Percentiles rank a stretch among this genome's conserved stretches.
These are phyloP conservation scores for Onthophagus sagittarius DNA, from an alignment of 2,888 invertebrate species.

Conservation along the genomic window DNA sequence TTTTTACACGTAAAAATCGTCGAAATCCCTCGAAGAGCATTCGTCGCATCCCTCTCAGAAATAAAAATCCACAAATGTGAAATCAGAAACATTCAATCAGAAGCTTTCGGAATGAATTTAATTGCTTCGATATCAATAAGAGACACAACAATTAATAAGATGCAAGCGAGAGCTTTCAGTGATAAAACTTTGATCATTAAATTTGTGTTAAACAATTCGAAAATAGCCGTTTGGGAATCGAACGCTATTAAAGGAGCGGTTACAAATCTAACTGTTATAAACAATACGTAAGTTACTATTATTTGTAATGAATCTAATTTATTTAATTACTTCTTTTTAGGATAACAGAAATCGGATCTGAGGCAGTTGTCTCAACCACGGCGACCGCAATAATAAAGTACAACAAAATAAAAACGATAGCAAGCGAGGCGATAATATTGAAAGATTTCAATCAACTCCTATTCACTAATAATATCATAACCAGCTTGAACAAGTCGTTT, in stretches of 20 bases:
- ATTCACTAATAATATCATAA: slow-evolving; percentile 64
- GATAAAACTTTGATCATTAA: slow-evolving; percentile 59
- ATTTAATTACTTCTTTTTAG: slow-evolving; percentile 49
- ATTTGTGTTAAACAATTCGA: slow-evolving; percentile 58
- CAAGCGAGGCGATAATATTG: slow-evolving; percentile 59
- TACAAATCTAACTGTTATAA: slow-evolving; percentile 60
- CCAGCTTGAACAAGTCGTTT: slow-evolving; percentile 51
- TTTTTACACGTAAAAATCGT: slow-evolving; percentile 59
- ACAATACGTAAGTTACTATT: slow-evolving; percentile 62
- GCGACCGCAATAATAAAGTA: slow-evolving; percentile 58
- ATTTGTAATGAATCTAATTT: not conserved
- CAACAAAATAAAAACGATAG: slow-evolving; percentile 59
- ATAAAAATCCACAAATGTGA: slow-evolving; percentile 55
- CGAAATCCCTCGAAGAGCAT: slow-evolving; percentile 58
- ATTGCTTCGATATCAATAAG: slow-evolving; percentile 60
- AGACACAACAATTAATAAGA: slow-evolving; percentile 58
- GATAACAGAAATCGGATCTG: slow-evolving; percentile 57
- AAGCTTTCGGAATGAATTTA: slow-evolving; percentile 65
- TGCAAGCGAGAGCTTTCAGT: slow-evolving; percentile 63
- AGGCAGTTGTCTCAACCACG: slow-evolving; percentile 61
- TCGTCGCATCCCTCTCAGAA: slow-evolving; percentile 62
- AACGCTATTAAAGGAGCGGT: slow-evolving; percentile 63
- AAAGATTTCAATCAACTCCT: slow-evolving; percentile 61
- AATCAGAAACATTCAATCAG: slow-evolving; percentile 55
- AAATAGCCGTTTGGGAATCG: slow-evolving; percentile 54